Conservation (phyloP, 2,113 vertebrate genomes). For the Platichthys stellatus region DNA sequence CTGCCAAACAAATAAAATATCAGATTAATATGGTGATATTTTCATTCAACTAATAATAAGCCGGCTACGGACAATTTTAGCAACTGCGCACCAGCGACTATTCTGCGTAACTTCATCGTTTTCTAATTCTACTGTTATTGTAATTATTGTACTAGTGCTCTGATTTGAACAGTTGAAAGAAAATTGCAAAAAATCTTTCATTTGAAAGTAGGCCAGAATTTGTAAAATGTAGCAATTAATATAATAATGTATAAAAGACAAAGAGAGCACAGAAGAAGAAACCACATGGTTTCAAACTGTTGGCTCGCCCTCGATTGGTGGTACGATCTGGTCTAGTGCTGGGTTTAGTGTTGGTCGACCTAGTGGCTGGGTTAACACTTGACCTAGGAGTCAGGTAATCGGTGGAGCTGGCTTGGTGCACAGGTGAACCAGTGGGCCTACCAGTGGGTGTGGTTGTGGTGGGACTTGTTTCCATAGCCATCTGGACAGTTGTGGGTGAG, state of each 20-base stretch:
- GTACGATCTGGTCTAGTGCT: constrained; percentile 39
- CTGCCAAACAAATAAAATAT: constrained; percentile 21
- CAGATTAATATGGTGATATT: not conserved
- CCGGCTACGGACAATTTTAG: not conserved
- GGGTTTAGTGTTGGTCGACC: constrained; percentile 25
- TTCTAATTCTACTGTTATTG: not conserved
- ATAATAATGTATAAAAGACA: constrained; percentile 38
- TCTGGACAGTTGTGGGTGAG: constrained; percentile 31
- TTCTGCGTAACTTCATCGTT: not conserved
- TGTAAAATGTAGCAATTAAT: constrained; percentile 8
- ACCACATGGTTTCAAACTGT: constrained; percentile 31
- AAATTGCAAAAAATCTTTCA: not conserved
- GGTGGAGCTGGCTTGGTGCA: constrained; percentile 48
- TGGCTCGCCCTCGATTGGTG: constrained; percentile 32
- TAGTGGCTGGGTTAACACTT: constrained; percentile 16
- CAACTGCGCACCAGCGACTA: not conserved
- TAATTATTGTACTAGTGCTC: not conserved
- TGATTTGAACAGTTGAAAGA: constrained; percentile 1
- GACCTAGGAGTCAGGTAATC: constrained; percentile 23
- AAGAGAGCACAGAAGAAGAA: constrained; percentile 42
- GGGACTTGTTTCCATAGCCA: constrained; percentile 45
- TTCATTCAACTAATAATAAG: not conserved
- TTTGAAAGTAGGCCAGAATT: not conserved
- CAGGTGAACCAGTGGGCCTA: constrained; percentile 64
- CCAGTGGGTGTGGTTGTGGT: constrained; percentile 54